Percentiles rank a stretch among this genome's conserved stretches.
Evolutionary conservation across 2,113 vertebrate species (phyloP).

Genomic region (Oxyruncus cristatus): DNA sequence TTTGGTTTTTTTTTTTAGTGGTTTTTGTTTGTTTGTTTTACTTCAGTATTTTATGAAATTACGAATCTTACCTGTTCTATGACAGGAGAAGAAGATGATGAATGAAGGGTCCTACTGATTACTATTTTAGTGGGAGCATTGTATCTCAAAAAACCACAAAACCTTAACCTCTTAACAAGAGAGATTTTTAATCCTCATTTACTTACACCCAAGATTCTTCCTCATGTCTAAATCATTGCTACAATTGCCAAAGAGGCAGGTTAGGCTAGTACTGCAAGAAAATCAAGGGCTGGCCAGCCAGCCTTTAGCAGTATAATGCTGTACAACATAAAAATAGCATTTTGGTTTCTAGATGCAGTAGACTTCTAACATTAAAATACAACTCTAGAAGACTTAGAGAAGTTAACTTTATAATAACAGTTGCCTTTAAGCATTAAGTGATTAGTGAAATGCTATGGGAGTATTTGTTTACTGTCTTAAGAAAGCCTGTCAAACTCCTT

Average conservation of each 20-base stretch:
- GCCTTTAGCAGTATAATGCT: not conserved
- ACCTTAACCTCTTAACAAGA: not conserved
- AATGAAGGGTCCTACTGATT: not conserved
- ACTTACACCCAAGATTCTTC: not conserved
- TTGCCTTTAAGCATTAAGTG: not conserved
- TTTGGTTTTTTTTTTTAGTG: not conserved
- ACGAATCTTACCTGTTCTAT: not conserved
- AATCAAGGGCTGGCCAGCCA: not conserved
- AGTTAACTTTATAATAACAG: not conserved
- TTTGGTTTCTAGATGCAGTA: not conserved
- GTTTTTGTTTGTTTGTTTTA: not conserved
- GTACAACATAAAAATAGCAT: not conserved
- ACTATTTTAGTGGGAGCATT: not conserved
- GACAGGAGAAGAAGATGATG: not conserved
- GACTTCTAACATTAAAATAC: not conserved
- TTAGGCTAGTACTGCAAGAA: slow-evolving; percentile 33
- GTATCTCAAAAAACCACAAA: not conserved
- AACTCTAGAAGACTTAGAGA: not conserved
- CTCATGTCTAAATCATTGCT: not conserved
- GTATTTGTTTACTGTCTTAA: not conserved
- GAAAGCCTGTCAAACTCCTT: not conserved
- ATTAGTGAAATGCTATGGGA: not conserved
- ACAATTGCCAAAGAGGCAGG: not conserved
- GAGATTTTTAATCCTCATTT: not conserved
- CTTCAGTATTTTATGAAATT: not conserved